Evolutionary conservation across 2,113 vertebrate species (phyloP).

Genomic region (Boulengeromyrus knoepffleri): DNA sequence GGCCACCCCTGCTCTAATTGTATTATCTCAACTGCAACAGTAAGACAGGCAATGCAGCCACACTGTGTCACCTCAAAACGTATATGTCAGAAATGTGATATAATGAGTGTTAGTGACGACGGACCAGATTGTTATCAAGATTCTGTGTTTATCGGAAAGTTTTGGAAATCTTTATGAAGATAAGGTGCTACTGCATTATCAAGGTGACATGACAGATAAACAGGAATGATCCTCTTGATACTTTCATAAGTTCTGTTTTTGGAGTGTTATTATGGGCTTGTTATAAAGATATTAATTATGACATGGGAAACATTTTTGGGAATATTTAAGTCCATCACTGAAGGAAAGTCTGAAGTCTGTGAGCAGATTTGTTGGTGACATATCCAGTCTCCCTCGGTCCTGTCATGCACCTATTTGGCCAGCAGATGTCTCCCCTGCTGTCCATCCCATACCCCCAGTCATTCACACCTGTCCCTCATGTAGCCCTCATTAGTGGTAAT

Average conservation of each 20-base stretch:
- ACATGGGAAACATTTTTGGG: background rate
- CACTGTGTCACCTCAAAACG: conserved; percentile 36
- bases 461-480: background rate
- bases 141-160: background rate
- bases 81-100: conserved; percentile 14
- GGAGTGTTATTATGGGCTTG: background rate
- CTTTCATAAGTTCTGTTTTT: background rate
- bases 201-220: background rate
- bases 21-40: conserved; percentile 67
- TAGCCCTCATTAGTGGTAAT: background rate
- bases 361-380: background rate
- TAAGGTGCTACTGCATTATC: background rate
- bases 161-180: background rate
- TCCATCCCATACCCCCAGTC: background rate
- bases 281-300: background rate
- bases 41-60: conserved; percentile 37
- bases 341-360: background rate
- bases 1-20: conserved; percentile 64
- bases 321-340: background rate
- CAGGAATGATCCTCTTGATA: background rate
- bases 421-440: background rate
- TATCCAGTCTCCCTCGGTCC: background rate
- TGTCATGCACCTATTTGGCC: background rate
- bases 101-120: background rate
- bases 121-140: background rate